Base-by-base conservation (phyloP, 1,140 invertebrate genomes). In the Lethocerus indicus region DNA sequence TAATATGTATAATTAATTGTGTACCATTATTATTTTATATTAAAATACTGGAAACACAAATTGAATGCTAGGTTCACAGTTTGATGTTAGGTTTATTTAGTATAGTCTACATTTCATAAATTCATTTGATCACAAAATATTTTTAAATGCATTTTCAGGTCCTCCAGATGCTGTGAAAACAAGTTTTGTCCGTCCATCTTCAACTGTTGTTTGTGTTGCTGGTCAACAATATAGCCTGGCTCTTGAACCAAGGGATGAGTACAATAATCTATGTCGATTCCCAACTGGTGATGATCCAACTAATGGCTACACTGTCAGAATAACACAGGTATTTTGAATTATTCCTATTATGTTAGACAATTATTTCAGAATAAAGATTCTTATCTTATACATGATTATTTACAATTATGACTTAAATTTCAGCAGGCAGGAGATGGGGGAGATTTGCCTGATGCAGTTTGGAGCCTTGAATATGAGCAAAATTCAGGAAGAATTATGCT, bases 241-340 rank as follows among this genome's bases (percentile, higher is more conserved):
- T 59, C 82, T 93, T 56, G 87, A 92, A 63, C 87, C 87, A 13
- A 67, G 87, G 44, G 88, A 94, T 66, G 79, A 84, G 59, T 92
- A 84, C 63, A 83, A 86, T 59, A 94, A 94, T 71, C 71, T 84
- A 5, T 88, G 86, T 56, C 59, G 71, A 51, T 81, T 79, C 58
- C 65, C 70, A 25, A 62, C 70, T 24, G 68, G 64, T n/a, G 74
- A 78, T 52, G 70, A 79, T 59, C 81, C 79, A 20, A 74, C 74
- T 13, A 67, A 75, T 54, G 80, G 82, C 44, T 71, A 70, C 54
- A 61, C 62, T 51, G 65, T 68, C 51, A 61, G 61, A 49, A 66
- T 69, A 50, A 63, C 66, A 29, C 62, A 64, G 56, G 61, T 63
- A 59, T 66, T 58, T 45, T 12, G 2, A 3, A 3, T 41, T 18